phyloP scores from a whole-genome alignment of 2,113 vertebrate genomes.

The Nothoprocta perdicaria region DNA sequence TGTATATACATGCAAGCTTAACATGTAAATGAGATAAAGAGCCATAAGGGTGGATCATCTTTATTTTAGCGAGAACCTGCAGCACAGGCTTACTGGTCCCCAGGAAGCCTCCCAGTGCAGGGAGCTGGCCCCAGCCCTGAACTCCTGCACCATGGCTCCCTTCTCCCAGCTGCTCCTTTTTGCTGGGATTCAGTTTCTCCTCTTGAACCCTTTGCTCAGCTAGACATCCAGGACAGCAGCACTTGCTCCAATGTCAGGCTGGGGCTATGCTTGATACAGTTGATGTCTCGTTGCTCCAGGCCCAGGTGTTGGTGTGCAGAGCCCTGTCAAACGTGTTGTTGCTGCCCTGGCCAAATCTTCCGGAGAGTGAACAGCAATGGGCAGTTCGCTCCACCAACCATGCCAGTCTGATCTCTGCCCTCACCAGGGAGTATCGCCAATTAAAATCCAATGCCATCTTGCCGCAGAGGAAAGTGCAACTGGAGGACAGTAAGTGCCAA shows the following conservation, averaged over 20 bases:
- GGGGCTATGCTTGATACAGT: not conserved
- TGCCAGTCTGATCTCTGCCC: constrained; percentile 86
- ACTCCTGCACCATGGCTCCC: not conserved
- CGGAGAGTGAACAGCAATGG: constrained; percentile 96
- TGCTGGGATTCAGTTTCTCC: not conserved
- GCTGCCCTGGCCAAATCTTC: constrained; percentile 93
- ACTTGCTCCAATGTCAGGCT: no score
- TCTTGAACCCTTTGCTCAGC: not conserved
- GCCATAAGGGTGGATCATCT: not conserved
- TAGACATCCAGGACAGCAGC: no score
- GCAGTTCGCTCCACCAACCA: constrained; percentile 91
- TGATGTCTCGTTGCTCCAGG: constrained; percentile 68
- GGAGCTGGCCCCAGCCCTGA: not conserved
- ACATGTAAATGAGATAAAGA: not conserved
- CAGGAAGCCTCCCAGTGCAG: not conserved
- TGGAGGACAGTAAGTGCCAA: constrained; percentile 85
- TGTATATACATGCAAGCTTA: not conserved
- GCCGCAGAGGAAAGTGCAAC: constrained; percentile 83
- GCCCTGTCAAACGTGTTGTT: constrained; percentile 93
- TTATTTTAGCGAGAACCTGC: not conserved
- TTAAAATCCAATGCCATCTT: constrained; percentile 82
- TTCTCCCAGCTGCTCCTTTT: not conserved
- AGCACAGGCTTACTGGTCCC: not conserved
- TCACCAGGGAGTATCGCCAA: constrained; percentile 89
- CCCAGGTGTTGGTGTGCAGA: constrained; percentile 92